Conservation (phyloP, 2,113 vertebrate genomes). For the Australoheros scitulus region DNA sequence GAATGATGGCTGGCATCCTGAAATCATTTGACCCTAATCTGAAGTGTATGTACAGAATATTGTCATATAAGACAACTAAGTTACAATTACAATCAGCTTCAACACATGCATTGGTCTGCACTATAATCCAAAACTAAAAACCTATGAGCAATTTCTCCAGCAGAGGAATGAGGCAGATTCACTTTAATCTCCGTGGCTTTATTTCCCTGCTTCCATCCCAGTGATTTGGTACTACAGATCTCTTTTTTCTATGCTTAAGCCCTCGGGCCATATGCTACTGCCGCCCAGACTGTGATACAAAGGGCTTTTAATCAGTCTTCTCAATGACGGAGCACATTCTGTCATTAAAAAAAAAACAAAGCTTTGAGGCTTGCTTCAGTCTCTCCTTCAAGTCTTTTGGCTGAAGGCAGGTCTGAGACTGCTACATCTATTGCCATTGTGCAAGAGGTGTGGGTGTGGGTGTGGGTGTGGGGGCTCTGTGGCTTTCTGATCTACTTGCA, state of each 20-base stretch:
- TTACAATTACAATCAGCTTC: neutral
- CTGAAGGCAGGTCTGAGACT: neutral
- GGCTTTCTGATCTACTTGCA: slow-evolving; percentile 26
- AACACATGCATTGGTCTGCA: neutral
- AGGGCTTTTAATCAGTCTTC: slow-evolving; percentile 67
- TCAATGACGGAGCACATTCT: slow-evolving; percentile 59
- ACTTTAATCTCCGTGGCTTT: slow-evolving; percentile 59
- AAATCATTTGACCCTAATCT: neutral
- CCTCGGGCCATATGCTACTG: slow-evolving; percentile 59
- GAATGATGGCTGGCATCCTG: neutral
- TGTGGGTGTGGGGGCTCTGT: neutral
- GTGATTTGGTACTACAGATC: slow-evolving; percentile 52
- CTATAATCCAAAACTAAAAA: slow-evolving; percentile 9
- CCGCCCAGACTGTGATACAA: slow-evolving; percentile 43
- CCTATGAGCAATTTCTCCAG: slow-evolving; percentile 4
- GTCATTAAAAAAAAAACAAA: slow-evolving; percentile 46
- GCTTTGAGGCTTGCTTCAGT: slow-evolving; percentile 12
- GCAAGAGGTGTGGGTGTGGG: neutral
- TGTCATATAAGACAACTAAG: neutral
- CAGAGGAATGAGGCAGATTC: slow-evolving; percentile 13
- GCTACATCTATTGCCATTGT: neutral
- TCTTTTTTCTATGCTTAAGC: slow-evolving; percentile 53
- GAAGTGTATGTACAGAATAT: neutral
- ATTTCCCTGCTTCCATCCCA: slow-evolving; percentile 40
- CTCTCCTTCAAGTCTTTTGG: slow-evolving; percentile 8